Percentiles rank a stretch among this genome's conserved stretches.
These are phyloP conservation scores for Lucinisca nassula DNA, from an alignment of 2,888 invertebrate genomes.

Conservation along the genomic window DNA sequence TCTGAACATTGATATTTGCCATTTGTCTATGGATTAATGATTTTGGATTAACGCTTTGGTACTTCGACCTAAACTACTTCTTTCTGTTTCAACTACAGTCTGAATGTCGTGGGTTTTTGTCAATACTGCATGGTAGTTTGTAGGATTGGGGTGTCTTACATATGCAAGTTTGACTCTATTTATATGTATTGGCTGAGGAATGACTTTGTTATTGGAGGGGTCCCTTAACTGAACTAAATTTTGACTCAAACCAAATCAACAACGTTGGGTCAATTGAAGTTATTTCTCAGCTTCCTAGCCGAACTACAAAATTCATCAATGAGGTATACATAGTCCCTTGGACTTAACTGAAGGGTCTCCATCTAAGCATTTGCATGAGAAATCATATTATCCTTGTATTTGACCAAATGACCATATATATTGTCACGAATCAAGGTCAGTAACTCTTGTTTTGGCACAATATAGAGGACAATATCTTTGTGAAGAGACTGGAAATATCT, in stretches of 20 bases:
- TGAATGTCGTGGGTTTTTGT: slow-evolving; percentile 21
- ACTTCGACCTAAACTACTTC: neutral
- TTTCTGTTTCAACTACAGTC: too few species aligned
- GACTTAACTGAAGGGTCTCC: slow-evolving; percentile 9
- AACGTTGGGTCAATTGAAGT: slow-evolving; percentile 61
- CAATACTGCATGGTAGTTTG: slow-evolving; percentile 31
- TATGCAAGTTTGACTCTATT: slow-evolving; percentile 63
- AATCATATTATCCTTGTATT: slow-evolving; percentile 30
- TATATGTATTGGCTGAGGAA: slow-evolving; percentile 54
- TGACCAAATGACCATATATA: slow-evolving; percentile 12
- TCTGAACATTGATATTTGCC: neutral
- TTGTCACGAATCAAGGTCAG: neutral
- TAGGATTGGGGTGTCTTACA: slow-evolving; percentile 53
- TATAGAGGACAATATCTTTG: neutral
- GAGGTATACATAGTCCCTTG: slow-evolving; percentile 65
- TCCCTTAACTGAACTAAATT: slow-evolving; percentile 52
- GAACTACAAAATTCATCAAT: slow-evolving; percentile 40
- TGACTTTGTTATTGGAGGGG: slow-evolving; percentile 7
- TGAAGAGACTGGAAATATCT: neutral
- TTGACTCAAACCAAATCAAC: slow-evolving; percentile 49
- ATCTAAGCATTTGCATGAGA: slow-evolving; percentile 17
- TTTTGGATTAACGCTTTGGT: neutral
- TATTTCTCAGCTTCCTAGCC: slow-evolving; percentile 55
- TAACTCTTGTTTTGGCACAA: neutral
- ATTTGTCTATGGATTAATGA: neutral